Conservation (phyloP, 2,113 vertebrate species). For the Takifugu flavidus region DNA sequence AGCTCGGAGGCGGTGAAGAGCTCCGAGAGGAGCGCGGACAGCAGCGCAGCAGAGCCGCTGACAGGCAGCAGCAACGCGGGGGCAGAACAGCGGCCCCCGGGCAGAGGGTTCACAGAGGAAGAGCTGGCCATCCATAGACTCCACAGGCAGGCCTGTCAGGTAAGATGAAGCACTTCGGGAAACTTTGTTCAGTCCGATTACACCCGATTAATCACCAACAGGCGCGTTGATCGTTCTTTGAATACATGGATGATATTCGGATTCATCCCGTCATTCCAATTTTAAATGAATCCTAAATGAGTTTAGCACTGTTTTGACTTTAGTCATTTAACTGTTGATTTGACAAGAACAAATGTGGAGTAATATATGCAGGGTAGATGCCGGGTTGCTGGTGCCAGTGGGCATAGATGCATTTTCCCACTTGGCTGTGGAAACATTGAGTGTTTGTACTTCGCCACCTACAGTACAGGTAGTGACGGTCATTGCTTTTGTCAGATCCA, state of each 20-base stretch:
- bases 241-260: no score
- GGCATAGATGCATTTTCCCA: background rate
- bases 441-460: background rate
- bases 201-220: no score
- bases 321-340: no score
- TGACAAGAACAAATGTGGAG: no score
- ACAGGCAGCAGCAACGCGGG: background rate
- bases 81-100: background rate
- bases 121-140: constrained; percentile 49
- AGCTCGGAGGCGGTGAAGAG: background rate
- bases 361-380: background rate
- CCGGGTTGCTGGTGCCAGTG: no score
- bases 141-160: constrained; percentile 71
- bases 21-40: constrained; percentile 1
- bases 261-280: no score
- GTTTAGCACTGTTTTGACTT: no score
- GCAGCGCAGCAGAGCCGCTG: background rate
- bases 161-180: constrained; percentile 30
- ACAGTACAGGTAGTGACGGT: constrained; percentile 14
- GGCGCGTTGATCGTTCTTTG: no score
- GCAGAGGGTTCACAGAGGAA: constrained; percentile 39
- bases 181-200: no score
- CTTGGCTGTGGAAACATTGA: background rate
- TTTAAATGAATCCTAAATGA: no score
- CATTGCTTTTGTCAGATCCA: constrained; percentile 29